These are phyloP conservation scores for Sinhomidia bicolor DNA, from an alignment of 2,888 invertebrate genomes.

Conservation along the genomic window DNA sequence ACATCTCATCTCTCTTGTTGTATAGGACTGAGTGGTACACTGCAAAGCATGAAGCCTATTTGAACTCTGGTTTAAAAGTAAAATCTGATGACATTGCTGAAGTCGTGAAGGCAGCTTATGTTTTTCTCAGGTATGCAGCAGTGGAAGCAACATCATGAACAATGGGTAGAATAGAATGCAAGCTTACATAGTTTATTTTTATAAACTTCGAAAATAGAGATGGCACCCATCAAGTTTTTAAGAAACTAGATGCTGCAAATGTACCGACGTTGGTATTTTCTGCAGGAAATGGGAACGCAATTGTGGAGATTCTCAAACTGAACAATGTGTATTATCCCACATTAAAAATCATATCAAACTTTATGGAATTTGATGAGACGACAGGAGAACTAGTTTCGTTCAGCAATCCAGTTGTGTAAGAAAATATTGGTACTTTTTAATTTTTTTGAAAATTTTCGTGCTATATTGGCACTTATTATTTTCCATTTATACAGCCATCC, in stretches of 20 bases:
- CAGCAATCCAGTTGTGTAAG: conserved; percentile 87
- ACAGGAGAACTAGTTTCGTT: conserved; percentile 85
- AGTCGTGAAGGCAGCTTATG: conserved; percentile 42
- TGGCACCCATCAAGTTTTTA: conserved; percentile 45
- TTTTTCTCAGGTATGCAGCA: conserved; percentile 37
- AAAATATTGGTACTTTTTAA: background rate
- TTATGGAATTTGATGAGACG: conserved; percentile 87
- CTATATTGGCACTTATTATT: background rate
- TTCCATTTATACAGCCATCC: conserved; percentile 84
- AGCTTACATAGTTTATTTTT: background rate
- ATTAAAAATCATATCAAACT: conserved; percentile 93
- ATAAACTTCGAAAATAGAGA: conserved; percentile 19
- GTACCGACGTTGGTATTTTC: conserved; percentile 97
- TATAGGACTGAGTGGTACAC: conserved; percentile 60
- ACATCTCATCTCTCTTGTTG: no score
- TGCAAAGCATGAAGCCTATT: conserved; percentile 56
- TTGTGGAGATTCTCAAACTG: conserved; percentile 89
- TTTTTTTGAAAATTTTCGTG: background rate
- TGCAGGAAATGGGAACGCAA: conserved; percentile 95
- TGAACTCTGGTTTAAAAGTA: conserved; percentile 36
- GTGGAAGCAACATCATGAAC: background rate
- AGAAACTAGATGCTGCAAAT: conserved; percentile 81
- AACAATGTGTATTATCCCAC: conserved; percentile 87
- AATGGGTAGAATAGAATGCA: background rate
- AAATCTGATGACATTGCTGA: conserved; percentile 36